Conservation (phyloP, 1,140 invertebrate species). For the Cydia fagiglandana region DNA sequence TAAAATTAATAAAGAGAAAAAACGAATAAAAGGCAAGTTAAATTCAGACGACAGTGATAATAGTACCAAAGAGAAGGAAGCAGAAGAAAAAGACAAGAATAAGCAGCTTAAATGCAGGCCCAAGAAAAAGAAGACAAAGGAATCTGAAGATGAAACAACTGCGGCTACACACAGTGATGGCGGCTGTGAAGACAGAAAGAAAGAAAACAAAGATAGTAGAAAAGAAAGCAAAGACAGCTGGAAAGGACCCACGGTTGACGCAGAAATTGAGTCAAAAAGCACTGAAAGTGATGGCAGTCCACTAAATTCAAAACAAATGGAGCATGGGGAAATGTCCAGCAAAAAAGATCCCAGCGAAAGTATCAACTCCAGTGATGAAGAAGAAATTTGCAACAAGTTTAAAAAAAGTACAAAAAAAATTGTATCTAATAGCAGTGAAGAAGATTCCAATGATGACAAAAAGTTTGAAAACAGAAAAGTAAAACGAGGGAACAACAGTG, state of each 20-base stretch:
- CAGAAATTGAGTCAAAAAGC: background rate
- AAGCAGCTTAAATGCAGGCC: background rate
- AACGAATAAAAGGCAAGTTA: background rate
- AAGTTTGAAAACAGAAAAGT: background rate
- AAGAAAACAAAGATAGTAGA: background rate
- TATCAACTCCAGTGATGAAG: background rate
- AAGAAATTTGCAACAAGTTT: background rate
- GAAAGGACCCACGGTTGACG: background rate
- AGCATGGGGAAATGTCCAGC: background rate
- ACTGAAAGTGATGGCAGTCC: background rate
- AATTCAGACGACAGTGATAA: background rate
- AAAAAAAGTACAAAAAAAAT: background rate
- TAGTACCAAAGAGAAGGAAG: background rate
- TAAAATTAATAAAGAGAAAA: background rate
- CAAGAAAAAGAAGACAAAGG: background rate
- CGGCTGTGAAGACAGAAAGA: background rate
- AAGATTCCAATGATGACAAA: conserved; percentile 9
- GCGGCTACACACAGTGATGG: background rate
- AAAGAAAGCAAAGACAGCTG: background rate
- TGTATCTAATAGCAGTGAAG: background rate
- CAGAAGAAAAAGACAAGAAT: background rate
- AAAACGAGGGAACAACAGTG: background rate
- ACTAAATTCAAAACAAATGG: background rate
- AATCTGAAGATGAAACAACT: background rate
- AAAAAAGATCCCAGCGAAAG: background rate